Conservation (phyloP, 1,140 invertebrate genomes). For the Acyrthosiphon pisum region DNA sequence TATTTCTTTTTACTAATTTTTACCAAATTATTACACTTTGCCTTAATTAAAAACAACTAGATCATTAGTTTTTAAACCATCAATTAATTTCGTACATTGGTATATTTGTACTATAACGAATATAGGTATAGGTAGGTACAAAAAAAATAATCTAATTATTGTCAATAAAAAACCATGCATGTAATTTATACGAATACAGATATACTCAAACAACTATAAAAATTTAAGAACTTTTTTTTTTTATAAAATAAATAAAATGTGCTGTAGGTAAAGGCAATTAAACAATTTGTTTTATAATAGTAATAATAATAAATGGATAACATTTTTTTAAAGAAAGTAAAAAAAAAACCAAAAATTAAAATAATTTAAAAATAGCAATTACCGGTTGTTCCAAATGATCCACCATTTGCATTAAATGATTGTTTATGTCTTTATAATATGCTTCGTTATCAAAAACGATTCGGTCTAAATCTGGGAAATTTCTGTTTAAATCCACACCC, state of each 20-base stretch:
- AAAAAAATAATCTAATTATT: background rate
- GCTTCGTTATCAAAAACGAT: conserved; percentile 69
- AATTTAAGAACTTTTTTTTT: background rate
- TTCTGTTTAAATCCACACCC: conserved; percentile 90
- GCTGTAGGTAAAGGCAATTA: background rate
- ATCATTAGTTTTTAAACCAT: background rate
- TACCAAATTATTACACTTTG: background rate
- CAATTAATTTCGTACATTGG: background rate
- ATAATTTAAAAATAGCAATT: conserved; percentile 61
- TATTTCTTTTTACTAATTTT: background rate
- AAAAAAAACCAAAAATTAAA: background rate
- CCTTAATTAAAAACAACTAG: background rate
- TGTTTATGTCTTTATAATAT: conserved; percentile 70
- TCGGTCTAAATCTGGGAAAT: conserved; percentile 93
- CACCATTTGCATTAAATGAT: conserved; percentile 73
- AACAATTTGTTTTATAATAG: background rate
- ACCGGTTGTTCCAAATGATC: conserved; percentile 72
- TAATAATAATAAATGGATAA: background rate
- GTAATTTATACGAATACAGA: background rate
- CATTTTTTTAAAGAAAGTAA: background rate
- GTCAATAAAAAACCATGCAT: background rate
- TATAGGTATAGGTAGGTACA: background rate
- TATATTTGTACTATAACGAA: background rate
- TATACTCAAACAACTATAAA: background rate
- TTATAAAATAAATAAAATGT: background rate